phyloP scores from a whole-genome alignment of 2,113 vertebrate genomes.

The Suncus etruscus region DNA sequence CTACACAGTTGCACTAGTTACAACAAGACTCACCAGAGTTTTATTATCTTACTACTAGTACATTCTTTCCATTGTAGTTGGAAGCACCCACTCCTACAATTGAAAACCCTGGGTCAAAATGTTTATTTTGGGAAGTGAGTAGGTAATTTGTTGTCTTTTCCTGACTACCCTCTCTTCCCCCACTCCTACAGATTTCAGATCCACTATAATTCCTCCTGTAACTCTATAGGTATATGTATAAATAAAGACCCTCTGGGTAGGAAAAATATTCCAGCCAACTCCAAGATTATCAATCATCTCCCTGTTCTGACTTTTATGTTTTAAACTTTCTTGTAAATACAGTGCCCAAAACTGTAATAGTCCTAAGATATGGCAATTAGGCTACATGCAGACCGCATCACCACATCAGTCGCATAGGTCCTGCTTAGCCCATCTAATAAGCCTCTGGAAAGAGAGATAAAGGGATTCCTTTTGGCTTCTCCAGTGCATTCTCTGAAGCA shows the following conservation, averaged over 20 bases:
- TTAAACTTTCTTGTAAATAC: constrained; percentile 10
- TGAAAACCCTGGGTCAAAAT: constrained; percentile 18
- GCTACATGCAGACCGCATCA: not conserved
- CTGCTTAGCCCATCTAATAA: not conserved
- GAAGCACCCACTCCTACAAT: not conserved
- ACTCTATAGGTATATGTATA: constrained; percentile 9
- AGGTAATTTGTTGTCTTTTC: not conserved
- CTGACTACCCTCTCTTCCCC: not conserved
- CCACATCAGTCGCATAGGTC: not conserved
- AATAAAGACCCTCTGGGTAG: constrained; percentile 17
- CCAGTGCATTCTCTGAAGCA: not conserved
- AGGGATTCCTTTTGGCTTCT: not conserved
- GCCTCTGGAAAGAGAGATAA: not conserved
- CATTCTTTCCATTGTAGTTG: not conserved
- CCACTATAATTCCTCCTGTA: not conserved
- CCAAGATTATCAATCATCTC: not conserved
- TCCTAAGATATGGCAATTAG: not conserved
- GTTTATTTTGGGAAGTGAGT: not conserved
- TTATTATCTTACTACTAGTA: constrained; percentile 17
- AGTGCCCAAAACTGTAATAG: not conserved
- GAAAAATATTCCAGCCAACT: constrained; percentile 11
- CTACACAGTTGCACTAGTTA: not conserved
- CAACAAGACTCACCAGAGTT: not conserved
- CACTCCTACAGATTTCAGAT: not conserved
- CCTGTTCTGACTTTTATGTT: not conserved